Conservation (phyloP, 92 coral and sea anemone species). For the Bergia sp. region DNA sequence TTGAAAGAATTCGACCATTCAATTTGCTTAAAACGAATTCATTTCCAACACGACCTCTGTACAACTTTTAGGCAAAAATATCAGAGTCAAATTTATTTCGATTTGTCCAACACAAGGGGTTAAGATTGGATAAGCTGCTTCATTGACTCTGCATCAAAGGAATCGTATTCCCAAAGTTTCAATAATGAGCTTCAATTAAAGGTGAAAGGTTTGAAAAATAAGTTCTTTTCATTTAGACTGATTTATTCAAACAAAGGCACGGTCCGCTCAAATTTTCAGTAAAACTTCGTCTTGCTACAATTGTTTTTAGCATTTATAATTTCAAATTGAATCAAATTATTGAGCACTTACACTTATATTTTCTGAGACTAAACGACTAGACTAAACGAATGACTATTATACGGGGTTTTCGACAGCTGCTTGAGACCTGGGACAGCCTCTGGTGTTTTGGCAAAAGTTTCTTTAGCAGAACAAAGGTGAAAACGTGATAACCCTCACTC, state of each 20-base stretch:
- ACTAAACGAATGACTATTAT: not conserved
- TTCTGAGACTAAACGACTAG: not conserved
- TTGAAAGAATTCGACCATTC: not conserved
- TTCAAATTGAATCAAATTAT: not conserved
- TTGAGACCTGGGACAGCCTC: not conserved
- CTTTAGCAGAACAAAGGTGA: not conserved
- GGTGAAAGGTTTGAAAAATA: not conserved
- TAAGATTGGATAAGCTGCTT: not conserved
- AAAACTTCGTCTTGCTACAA: no score
- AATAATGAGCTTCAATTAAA: not conserved
- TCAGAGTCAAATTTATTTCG: not conserved
- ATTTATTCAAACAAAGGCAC: not conserved
- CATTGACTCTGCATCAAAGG: not conserved
- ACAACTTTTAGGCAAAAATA: not conserved
- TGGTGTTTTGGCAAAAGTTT: not conserved
- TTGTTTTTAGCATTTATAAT: no score
- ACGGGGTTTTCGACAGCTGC: not conserved
- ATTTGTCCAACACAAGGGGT: not conserved
- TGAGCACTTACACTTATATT: not conserved
- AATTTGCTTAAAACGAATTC: constrained; percentile 1
- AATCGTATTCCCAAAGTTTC: not conserved
- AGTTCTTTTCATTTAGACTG: not conserved
- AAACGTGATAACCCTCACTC: not conserved
- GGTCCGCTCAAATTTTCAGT: not conserved
- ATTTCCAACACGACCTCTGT: not conserved